Evolutionary conservation across 2,113 vertebrate genomes (phyloP), one percentile per base, ranked within the genome.

Genomic region (Geococcyx californianus): DNA sequence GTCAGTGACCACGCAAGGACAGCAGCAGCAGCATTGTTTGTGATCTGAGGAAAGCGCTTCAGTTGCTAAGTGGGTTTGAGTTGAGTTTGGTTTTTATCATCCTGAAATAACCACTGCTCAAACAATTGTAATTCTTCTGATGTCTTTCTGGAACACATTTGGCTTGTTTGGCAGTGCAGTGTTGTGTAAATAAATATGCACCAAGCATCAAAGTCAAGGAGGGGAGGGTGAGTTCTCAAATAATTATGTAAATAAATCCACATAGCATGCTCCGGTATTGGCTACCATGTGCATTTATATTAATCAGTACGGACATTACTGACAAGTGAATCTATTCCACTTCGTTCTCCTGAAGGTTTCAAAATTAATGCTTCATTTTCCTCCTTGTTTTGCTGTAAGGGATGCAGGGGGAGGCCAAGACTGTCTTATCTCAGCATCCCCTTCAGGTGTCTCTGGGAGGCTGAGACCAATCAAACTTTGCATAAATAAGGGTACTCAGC

Each of bases 171-270:
- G 90, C 84, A 94, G 89, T 33, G 92, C 82, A 81, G 87, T 51
- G 55, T 91, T 93, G 87, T 96, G 42, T 97, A 97, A 95, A 96
- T 96, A 97, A 96, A 94, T 96, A 91, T 62, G 87, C 87, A 96
- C 69, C 52, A 51, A 94, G 89, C 87, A 94, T 94, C 93, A 95
- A 93, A 96, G 76, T 84, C 94, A 73, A 96, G 62, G 72, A 93
- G 89, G 52, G 84, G 49, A 92, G 74, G 79, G 74, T 12, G 33
- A 89, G 58, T 93, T 97, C 95, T 91, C 90, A 87, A 96, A 93
- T 94, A 96, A 97, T 97, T 97, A 97, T 96, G 94, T 94, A 98
- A 97, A 98, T 97, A 97, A 87, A 87, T 93, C 95, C 45, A 76
- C 80, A 74, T 21, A 89, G 81, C 15, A 33, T 51, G 64, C 74